A percentile compares a stretch with the other conserved stretches of the same genome.
Conservation (phyloP, 2,113 vertebrate species). For the Platichthys stellatus region DNA sequence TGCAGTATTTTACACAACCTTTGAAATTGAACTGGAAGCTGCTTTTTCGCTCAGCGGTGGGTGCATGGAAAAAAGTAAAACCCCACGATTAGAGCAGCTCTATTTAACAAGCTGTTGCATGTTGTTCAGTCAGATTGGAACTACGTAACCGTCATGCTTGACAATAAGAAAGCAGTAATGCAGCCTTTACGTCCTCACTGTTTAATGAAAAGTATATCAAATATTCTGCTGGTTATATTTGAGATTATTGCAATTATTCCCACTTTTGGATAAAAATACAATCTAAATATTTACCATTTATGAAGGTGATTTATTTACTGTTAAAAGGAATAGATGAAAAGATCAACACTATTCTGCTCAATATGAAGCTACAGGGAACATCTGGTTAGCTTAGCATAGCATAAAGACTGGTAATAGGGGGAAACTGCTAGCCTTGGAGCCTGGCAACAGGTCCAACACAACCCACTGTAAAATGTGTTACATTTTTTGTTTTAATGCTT, state of each 20-base stretch:
- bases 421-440: not conserved
- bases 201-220: constrained; percentile 22
- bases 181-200: constrained; percentile 39
- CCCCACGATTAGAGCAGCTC: constrained; percentile 39
- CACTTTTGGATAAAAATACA: constrained; percentile 24
- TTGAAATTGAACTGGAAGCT: constrained; percentile 49
- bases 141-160: constrained; percentile 49
- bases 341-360: not conserved
- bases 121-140: constrained; percentile 52
- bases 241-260: constrained; percentile 43
- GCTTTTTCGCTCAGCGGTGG: constrained; percentile 45
- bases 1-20: constrained; percentile 72
- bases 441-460: not conserved
- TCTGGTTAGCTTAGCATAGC: not conserved
- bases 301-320: not conserved
- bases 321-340: not conserved
- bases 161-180: constrained; percentile 51
- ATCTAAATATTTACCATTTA: not conserved
- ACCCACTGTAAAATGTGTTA: not conserved
- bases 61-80: constrained; percentile 43
- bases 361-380: not conserved
- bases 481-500: not conserved
- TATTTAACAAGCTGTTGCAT: constrained; percentile 66
- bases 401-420: not conserved
- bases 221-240: constrained; percentile 33